Base-by-base conservation (phyloP, 1,140 invertebrate genomes). In the Macrotrachela quadricornifera region DNA sequence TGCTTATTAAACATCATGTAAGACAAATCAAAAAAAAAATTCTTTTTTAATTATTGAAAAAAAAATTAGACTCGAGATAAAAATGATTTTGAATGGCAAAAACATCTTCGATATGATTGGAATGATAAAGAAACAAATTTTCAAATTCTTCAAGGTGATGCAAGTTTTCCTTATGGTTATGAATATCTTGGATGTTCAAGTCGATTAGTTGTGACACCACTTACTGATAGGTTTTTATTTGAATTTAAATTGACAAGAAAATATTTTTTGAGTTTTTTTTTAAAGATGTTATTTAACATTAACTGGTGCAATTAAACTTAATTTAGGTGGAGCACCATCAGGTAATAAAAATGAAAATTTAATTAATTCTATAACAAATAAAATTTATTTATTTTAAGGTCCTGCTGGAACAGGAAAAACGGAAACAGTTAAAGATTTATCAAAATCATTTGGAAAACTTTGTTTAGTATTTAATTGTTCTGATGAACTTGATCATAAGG, bases 241-340 rank as follows among this genome's bases (percentile, higher is more conserved):
- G 60, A 56, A 8, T 40, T 10, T 44, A n/a, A n/a, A n/a, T n/a
- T n/a, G n/a, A n/a, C n/a, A n/a, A n/a, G n/a, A n/a, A n/a, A n/a
- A n/a, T n/a, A n/a, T n/a, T n/a, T n/a, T n/a, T n/a, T n/a, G n/a
- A n/a, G n/a, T n/a, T 30, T 30, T 41, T 52, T 37, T 50, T 53
- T 61, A 40, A 50, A 81, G 81, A 54, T 85, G 83, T 63, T 85
- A 84, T 64, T 83, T 86, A 61, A 85, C 83, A 0, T 62, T 86
- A 30, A 86, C 83, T 10, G 85, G 82, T 6, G 83, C 83, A 0
- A 68, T 85, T 12, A 78, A 84, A 66, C 67, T 85, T 13, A 79
- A 81, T 66, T 76, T 81, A 18, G 83, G 83, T 8, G 82, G 82
- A 4, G 82, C 80, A 62, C 82, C 82, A 14, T 44, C 51, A 16